phyloP scores from a whole-genome alignment of 2,888 invertebrate genomes.

The Phorcus lineatus region DNA sequence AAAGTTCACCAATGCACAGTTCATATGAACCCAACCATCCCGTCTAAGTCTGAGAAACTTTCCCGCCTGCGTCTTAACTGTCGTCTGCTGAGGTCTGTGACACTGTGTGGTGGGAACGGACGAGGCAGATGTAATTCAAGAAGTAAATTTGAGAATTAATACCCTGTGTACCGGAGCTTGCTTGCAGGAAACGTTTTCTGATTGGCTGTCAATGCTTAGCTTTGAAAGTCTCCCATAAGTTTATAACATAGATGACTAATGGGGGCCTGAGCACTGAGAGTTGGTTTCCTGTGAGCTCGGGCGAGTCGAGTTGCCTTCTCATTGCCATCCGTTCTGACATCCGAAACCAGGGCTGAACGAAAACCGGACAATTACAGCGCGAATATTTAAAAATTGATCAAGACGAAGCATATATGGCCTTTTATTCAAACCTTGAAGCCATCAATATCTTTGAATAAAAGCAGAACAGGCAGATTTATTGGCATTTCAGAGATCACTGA shows the following conservation, averaged over 20 bases:
- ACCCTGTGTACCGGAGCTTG: conserved; percentile 11
- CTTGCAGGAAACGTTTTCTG: conserved; percentile 27
- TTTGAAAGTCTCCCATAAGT: conserved; percentile 32
- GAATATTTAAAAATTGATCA: too few relatives aligned
- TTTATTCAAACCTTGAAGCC: too few relatives aligned
- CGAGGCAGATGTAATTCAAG: conserved; percentile 26
- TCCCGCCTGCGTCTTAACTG: background rate
- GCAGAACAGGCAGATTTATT: too few relatives aligned
- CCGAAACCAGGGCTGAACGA: conserved; percentile 1
- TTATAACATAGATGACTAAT: conserved; percentile 28
- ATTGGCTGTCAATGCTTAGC: conserved; percentile 26
- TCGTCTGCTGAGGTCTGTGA: conserved; percentile 18
- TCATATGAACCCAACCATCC: too few relatives aligned
- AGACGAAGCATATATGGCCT: too few relatives aligned
- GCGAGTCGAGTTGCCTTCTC: conserved; percentile 11
- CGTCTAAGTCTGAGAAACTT: background rate
- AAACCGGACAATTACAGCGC: background rate
- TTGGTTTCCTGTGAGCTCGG: conserved; percentile 12
- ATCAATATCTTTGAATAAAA: too few relatives aligned
- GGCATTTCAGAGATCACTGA: too few relatives aligned
- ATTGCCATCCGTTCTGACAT: background rate
- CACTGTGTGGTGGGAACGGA: background rate
- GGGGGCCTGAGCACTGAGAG: background rate
- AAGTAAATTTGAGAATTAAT: conserved; percentile 32
- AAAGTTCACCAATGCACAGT: too few relatives aligned